A percentile compares a stretch with the other conserved stretches of the same genome.
Evolutionary conservation across 2,888 invertebrate genomes (phyloP).

Genomic region (Erebia epiphron): DNA sequence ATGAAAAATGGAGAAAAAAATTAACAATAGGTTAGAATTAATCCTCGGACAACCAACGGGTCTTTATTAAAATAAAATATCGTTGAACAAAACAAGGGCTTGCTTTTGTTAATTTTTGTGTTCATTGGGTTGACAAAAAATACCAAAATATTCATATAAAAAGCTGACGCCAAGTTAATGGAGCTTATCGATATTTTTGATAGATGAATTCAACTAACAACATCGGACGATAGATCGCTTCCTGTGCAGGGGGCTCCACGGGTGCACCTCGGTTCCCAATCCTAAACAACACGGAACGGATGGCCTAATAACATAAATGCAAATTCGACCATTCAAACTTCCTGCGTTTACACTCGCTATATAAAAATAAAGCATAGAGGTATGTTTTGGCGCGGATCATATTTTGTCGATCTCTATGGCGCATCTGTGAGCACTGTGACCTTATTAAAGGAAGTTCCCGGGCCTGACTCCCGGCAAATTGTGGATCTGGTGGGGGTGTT

Average conservation of each 20-base stretch:
- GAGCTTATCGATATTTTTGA: slow-evolving; percentile 27
- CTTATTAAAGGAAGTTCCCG: no score
- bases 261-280: slow-evolving; percentile 39
- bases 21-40: no score
- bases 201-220: slow-evolving; percentile 30
- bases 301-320: slow-evolving; percentile 77
- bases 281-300: slow-evolving; percentile 51
- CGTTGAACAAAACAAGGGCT: background rate
- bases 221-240: slow-evolving; percentile 36
- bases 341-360: slow-evolving; percentile 51
- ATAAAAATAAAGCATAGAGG: slow-evolving; percentile 25
- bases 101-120: background rate
- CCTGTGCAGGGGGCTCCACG: slow-evolving; percentile 35
- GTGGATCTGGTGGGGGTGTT: no score
- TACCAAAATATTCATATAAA: background rate
- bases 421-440: no score
- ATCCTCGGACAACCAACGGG: no score
- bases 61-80: no score
- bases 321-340: slow-evolving; percentile 73
- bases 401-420: no score
- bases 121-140: slow-evolving; percentile 6
- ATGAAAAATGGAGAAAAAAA: no score
- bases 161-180: slow-evolving; percentile 8
- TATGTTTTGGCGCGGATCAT: background rate
- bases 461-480: no score